These are phyloP conservation scores for Gymnosoma rotundatum DNA, from an alignment of 2,888 invertebrate genomes.

Conservation along the genomic window DNA sequence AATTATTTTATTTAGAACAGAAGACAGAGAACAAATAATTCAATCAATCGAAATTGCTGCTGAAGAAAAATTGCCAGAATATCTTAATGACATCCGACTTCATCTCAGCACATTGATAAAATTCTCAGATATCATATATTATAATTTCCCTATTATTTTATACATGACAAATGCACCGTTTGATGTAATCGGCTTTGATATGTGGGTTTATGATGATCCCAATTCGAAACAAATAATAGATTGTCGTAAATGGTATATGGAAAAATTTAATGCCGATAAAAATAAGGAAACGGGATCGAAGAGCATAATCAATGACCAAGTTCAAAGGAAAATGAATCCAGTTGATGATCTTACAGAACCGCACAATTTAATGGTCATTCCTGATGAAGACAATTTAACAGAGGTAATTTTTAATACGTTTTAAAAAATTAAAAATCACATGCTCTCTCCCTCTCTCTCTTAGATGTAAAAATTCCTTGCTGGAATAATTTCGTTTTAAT, in stretches of 20 bases:
- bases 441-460: too few relatives aligned
- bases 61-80: constrained; percentile 67
- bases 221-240: neutral
- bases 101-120: constrained; percentile 7
- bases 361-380: constrained; percentile 65
- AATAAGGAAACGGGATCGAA: neutral
- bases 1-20: constrained; percentile 4
- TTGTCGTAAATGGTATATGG: constrained; percentile 42
- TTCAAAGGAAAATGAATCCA: constrained; percentile 92
- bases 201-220: too few relatives aligned
- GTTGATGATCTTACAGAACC: constrained; percentile 82
- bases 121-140: neutral
- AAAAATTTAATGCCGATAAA: constrained; percentile 31
- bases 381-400: constrained; percentile 25
- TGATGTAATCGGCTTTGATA: constrained; percentile 73
- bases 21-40: neutral
- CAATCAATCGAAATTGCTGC: constrained; percentile 61
- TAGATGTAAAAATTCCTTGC: too few relatives aligned
- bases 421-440: neutral
- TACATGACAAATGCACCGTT: constrained; percentile 76
- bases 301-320: constrained; percentile 79
- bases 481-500: too few relatives aligned
- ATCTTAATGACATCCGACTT: constrained; percentile 74
- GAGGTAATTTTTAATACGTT: constrained; percentile 71
- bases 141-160: neutral